These are phyloP conservation scores for Drosophila teissieri DNA, from an alignment of 1,140 invertebrate genomes.

Conservation along the genomic window DNA sequence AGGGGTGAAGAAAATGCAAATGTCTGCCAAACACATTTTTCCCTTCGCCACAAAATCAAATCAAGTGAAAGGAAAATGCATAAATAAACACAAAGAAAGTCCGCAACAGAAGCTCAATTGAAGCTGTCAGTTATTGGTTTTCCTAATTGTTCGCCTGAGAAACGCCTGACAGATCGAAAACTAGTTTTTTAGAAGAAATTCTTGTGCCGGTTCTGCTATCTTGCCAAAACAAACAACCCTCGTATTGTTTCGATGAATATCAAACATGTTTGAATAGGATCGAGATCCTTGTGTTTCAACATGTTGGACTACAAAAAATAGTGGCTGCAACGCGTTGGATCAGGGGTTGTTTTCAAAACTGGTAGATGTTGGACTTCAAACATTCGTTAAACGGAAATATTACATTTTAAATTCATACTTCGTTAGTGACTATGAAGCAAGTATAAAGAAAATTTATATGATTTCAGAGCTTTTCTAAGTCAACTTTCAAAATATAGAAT, in stretches of 20 bases:
- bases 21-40: slow-evolving; percentile 52
- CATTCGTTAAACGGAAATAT: too few species aligned
- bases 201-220: slow-evolving; percentile 45
- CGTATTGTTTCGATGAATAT: slow-evolving; percentile 7
- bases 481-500: neutral
- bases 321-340: slow-evolving; percentile 7
- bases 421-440: too few species aligned
- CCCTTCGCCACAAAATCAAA: slow-evolving; percentile 65
- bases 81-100: slow-evolving; percentile 70
- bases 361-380: neutral
- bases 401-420: neutral
- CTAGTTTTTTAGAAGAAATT: slow-evolving; percentile 47
- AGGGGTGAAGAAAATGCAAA: slow-evolving; percentile 62
- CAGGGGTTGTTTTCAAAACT: neutral
- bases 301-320: slow-evolving; percentile 14
- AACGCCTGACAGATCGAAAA: slow-evolving; percentile 33
- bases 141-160: slow-evolving; percentile 53
- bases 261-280: slow-evolving; percentile 36
- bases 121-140: slow-evolving; percentile 55
- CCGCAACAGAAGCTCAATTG: slow-evolving; percentile 27
- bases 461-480: neutral
- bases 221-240: slow-evolving; percentile 46
- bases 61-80: slow-evolving; percentile 75
- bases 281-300: neutral
- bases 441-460: too few species aligned